phyloP scores from a whole-genome alignment of 2,113 vertebrate species.

The Columba livia region DNA sequence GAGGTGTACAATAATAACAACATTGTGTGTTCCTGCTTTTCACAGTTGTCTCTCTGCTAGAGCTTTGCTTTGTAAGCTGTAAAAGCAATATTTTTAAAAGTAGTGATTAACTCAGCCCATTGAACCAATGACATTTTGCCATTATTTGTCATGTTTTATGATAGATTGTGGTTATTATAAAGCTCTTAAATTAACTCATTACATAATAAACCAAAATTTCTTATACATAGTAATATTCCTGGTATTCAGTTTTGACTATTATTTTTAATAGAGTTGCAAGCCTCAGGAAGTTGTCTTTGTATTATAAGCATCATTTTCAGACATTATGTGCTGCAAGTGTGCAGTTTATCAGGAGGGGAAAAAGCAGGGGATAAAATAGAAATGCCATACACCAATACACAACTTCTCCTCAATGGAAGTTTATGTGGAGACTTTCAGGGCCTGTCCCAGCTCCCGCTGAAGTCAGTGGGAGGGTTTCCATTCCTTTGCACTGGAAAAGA shows the following conservation, averaged over 20 bases:
- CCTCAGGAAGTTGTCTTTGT: background rate
- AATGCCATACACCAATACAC: background rate
- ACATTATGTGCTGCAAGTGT: background rate
- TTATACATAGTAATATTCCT: background rate
- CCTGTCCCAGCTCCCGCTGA: background rate
- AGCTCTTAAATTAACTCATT: background rate
- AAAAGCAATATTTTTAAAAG: background rate
- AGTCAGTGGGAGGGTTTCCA: background rate
- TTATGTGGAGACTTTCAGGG: background rate
- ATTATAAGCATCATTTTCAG: background rate
- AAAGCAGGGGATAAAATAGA: background rate
- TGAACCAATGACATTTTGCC: background rate
- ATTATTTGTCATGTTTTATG: background rate
- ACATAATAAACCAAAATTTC: background rate
- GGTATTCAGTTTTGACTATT: background rate
- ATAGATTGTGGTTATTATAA: background rate
- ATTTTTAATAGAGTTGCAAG: background rate
- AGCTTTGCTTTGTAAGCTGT: background rate
- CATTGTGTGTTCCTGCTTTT: background rate
- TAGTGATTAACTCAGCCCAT: background rate
- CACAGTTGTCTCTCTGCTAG: background rate
- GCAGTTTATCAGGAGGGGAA: background rate
- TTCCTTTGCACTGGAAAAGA: conserved; percentile 8
- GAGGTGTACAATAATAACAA: background rate
- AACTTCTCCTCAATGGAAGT: background rate